Conservation (phyloP, 2,113 vertebrate species). For the Nerophis lumbriciformis region DNA sequence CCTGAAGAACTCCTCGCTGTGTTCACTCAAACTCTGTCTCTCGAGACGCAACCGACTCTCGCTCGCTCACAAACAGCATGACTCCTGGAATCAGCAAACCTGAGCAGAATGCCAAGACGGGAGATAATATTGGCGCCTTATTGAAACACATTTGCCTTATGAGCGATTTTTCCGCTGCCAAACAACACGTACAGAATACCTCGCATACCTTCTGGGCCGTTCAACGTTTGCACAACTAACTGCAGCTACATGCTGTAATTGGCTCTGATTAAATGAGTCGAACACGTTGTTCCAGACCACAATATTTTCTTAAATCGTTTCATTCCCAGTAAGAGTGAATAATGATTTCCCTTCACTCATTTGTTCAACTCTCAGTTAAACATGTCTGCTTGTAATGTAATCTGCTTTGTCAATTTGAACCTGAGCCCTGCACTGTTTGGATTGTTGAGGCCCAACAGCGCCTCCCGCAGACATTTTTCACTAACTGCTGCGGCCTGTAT, state of each 20-base stretch:
- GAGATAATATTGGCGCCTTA: background rate
- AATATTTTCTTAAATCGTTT: conserved; percentile 31
- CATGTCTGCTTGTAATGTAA: conserved; percentile 31
- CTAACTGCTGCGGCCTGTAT: conserved; percentile 13
- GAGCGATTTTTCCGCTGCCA: background rate
- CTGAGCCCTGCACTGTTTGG: background rate
- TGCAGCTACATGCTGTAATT: background rate
- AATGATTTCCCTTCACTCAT: conserved; percentile 29
- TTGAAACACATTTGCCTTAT: background rate
- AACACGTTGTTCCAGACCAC: conserved; percentile 15
- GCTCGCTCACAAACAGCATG: conserved; percentile 50
- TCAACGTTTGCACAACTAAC: background rate
- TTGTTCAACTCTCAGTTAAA: conserved; percentile 36
- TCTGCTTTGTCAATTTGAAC: conserved; percentile 36
- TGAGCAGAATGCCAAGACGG: conserved; percentile 51
- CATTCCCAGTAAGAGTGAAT: conserved; percentile 38
- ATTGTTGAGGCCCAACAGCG: conserved; percentile 58
- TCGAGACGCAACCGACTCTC: conserved; percentile 42
- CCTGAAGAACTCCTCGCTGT: conserved; percentile 55
- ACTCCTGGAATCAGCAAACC: conserved; percentile 46
- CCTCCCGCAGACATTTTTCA: conserved; percentile 38
- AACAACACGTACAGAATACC: background rate
- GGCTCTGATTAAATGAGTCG: conserved; percentile 9
- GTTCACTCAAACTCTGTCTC: conserved; percentile 49
- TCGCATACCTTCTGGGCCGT: background rate